Evolutionary conservation across 53 echinoderm and acorn worm genomes (phyloP), one percentile per base, ranked within the genome.

Genomic region (Crossaster papposus): DNA sequence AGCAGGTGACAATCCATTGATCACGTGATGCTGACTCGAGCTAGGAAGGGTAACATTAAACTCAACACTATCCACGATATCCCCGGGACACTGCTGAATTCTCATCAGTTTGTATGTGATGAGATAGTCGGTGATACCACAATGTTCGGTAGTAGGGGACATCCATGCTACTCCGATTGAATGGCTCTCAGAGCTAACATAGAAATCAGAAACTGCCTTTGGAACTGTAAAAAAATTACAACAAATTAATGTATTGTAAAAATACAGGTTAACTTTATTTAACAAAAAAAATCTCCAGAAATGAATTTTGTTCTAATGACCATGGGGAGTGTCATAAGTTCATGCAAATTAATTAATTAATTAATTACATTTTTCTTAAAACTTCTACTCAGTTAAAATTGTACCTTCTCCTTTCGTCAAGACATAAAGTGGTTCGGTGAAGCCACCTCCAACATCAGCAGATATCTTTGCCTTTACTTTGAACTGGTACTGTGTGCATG

Each of bases 401-500:
- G 1, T 50, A 78, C 78, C 78, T 44, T 78, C 78, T 14, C 9
- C 51, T 23, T 78, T 17, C 15, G 78, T 78, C 24, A 44, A 38
- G 11, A 18, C 78, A 78, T 15, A 24, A 10, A 33, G 2, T 78
- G 54, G 35, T 13, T 15, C 9, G 22, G 58, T 29, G 36, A 76
- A 58, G 37, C 37, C 72, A 22, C 88, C 52, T n/a, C n/a, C n/a
- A 23, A 1, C 33, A 2, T 79, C 79, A 50, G 32, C 79, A 1
- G 68, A 79, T 17, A 68, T 65, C 65, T 13, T 31, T 2, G 55
- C 89, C 4, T 62, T 33, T 2, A 88, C 88, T 88, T 77, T 88
- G 88, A 88, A 77, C 8, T 77, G 63, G 50, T 88, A 88, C 26
- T 62, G 26, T 6, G 77, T 77, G 77, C 88, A 88, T 0, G 88